These are phyloP conservation scores for Nyctibius grandis DNA, from an alignment of 2,797 vertebrate species.

Conservation along the genomic window DNA sequence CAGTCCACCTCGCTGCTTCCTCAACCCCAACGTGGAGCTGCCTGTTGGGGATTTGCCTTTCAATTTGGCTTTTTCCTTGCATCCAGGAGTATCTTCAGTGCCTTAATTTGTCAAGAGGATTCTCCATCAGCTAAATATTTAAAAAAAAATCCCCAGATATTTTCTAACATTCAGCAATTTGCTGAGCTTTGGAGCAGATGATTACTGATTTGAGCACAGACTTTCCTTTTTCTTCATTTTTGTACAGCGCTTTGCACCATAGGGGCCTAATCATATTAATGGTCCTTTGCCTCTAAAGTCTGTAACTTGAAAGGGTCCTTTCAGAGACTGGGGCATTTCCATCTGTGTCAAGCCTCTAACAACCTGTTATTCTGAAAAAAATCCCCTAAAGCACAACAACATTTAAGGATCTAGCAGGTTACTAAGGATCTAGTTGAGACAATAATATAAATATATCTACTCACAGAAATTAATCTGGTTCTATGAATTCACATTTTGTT, in stretches of 20 bases:
- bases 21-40: background rate
- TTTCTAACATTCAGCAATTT: background rate
- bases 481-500: background rate
- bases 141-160: background rate
- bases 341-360: background rate
- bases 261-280: background rate
- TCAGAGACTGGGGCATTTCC: background rate
- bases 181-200: background rate
- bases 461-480: background rate
- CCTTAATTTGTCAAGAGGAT: background rate
- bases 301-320: background rate
- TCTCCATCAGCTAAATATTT: background rate
- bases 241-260: background rate
- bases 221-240: background rate
- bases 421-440: background rate
- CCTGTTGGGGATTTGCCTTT: background rate
- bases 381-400: background rate
- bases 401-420: background rate
- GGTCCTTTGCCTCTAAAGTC: background rate
- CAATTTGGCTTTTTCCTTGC: background rate
- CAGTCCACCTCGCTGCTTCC: background rate
- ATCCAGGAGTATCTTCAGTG: background rate
- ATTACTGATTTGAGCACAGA: background rate
- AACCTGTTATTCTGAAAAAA: background rate
- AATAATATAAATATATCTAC: background rate